A percentile compares a stretch with the other conserved stretches of the same genome.
Conservation (phyloP, 92 coral and sea anemone genomes). For the Porites evermanni region DNA sequence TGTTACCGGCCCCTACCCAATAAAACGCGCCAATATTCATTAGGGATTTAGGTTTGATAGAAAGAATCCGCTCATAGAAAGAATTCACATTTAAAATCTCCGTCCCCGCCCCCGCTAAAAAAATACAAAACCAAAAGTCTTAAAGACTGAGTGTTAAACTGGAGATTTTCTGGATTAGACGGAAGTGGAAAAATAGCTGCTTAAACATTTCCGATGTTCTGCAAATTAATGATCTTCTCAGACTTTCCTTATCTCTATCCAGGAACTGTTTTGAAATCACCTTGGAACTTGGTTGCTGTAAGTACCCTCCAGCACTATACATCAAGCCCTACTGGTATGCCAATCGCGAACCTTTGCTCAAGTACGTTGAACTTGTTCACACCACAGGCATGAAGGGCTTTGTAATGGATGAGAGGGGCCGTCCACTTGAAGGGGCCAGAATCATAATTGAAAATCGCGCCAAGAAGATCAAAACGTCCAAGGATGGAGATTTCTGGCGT, state of each 20-base stretch:
- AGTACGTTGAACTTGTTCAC: conserved; percentile 84
- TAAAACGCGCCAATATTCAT: too few relatives aligned
- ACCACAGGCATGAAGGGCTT: conserved; percentile 91
- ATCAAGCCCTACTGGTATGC: conserved; percentile 84
- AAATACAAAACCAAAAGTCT: too few relatives aligned
- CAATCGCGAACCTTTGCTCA: conserved; percentile 84
- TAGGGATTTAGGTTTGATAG: too few relatives aligned
- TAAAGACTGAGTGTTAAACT: too few relatives aligned
- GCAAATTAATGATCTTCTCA: not conserved
- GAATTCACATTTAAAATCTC: too few relatives aligned
- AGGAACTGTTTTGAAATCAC: conserved; percentile 97
- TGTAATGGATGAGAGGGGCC: conserved; percentile 81
- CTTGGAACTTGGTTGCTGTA: conserved; percentile 95
- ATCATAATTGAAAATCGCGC: conserved; percentile 86
- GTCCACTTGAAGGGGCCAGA: conserved; percentile 82
- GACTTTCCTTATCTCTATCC: not conserved
- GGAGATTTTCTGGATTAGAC: too few relatives aligned
- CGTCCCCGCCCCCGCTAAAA: too few relatives aligned
- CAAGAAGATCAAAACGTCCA: conserved; percentile 74
- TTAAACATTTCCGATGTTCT: not conserved
- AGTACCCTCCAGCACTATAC: conserved; percentile 81
- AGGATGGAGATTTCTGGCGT: conserved; percentile 94
- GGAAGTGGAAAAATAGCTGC: too few relatives aligned
- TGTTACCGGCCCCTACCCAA: too few relatives aligned
- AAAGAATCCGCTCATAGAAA: too few relatives aligned